Evolutionary conservation across 1,140 invertebrate genomes (phyloP), one percentile per base, ranked within the genome.

Genomic region (Holcopasites calliopsidis): DNA sequence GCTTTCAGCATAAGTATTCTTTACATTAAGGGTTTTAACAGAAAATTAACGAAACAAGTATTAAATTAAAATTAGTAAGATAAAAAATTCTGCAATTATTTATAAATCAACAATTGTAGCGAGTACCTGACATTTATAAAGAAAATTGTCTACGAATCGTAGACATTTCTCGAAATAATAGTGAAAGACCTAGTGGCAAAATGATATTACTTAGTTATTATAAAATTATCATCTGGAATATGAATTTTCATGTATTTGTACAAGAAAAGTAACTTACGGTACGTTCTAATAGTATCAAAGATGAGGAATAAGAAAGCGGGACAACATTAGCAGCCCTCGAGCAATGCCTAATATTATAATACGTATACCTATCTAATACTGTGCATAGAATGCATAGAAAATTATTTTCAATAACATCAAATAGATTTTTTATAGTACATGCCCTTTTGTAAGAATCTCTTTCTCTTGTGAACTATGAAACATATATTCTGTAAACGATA

Each of bases 91-190:
- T 11, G 38, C 18, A 28, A 66, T 66, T 11, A 50, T 35, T 54
- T 49, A 31, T 28, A 42, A 50, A 52, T 10, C 26, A 50, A 66
- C 11, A n/a, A n/a, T 49, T 66, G 18, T 69, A 38, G 71, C 73
- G 50, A 69, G 79, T 85, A 85, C 80, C 77, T 75, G 82, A 80
- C 26, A 62, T 40, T 18, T 55, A 80, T 50, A 50, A 18, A 52
- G 49, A 16, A 57, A 64, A 21, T 75, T 31, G 69, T 60, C 62
- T 38, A n/a, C 50, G 16, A 65, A 38, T 40, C 49, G 33, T 55
- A 35, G 6, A 50, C 47, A 31, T 50, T 44, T 68, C 44, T 61
- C 18, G n/a, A 64, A 61, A 69, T 55, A 49, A 61, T 71, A 60
- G 11, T 23, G n/a, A 28, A 61, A 21, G 13, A 33, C 26, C 23